phyloP scores from a whole-genome alignment of 2,888 invertebrate genomes.

The Synanthedon myopaeformis region DNA sequence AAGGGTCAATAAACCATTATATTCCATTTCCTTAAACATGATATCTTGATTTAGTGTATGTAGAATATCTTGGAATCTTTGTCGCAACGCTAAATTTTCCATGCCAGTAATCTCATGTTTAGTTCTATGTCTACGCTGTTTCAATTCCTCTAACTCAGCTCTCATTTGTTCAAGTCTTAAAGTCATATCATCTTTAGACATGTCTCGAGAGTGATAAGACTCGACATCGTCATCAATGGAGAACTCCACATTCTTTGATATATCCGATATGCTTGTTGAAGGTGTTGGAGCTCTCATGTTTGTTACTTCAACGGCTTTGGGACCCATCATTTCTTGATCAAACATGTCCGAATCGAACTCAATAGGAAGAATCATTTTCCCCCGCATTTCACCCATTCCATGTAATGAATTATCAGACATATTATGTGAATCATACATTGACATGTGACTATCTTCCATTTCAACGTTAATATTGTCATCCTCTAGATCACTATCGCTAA shows the following conservation, averaged over 20 bases:
- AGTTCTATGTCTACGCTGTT: slow-evolving; percentile 79
- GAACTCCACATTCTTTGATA: slow-evolving; percentile 23
- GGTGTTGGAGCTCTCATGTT: slow-evolving; percentile 16
- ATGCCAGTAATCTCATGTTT: slow-evolving; percentile 87
- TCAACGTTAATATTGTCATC: slow-evolving; percentile 85
- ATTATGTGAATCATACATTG: slow-evolving; percentile 78
- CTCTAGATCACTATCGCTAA: slow-evolving; percentile 87
- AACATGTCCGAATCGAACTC: slow-evolving; percentile 53
- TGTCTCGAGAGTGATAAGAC: slow-evolving; percentile 27
- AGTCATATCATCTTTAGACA: slow-evolving; percentile 65
- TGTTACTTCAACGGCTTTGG: slow-evolving; percentile 1
- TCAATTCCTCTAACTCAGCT: slow-evolving; percentile 80
- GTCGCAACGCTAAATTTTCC: slow-evolving; percentile 84
- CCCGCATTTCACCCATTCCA: slow-evolving; percentile 20
- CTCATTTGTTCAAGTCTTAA: slow-evolving; percentile 78
- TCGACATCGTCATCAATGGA: slow-evolving; percentile 41
- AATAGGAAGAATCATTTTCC: slow-evolving; percentile 27
- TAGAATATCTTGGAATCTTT: slow-evolving; percentile 84
- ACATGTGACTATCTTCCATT: slow-evolving; percentile 82
- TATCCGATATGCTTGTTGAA: slow-evolving; percentile 18
- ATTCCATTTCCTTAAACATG: slow-evolving; percentile 81
- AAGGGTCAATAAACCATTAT: slow-evolving; percentile 49
- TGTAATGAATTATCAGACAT: slow-evolving; percentile 72
- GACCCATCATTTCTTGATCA: slow-evolving; percentile 11
- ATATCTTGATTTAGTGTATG: slow-evolving; percentile 85